Percentiles rank a stretch among this genome's conserved stretches.
Evolutionary conservation across 2,113 vertebrate species (phyloP).

Genomic region (Lucifuga dentata): DNA sequence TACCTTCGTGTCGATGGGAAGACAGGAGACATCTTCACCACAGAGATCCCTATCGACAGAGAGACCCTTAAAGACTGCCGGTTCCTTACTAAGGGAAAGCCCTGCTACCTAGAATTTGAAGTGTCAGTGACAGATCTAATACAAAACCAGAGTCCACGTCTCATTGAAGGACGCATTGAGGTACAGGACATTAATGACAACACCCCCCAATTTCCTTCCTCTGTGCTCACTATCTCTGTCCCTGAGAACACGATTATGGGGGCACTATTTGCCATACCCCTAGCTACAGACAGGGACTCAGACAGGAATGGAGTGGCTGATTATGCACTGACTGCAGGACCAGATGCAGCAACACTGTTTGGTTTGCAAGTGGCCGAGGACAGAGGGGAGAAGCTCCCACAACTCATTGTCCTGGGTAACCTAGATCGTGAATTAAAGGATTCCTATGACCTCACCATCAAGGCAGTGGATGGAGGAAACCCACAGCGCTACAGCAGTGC

Average conservation of each 20-base stretch:
- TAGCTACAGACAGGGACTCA: constrained; percentile 93
- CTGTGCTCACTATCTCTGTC: constrained; percentile 93
- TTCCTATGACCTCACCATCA: constrained; percentile 97
- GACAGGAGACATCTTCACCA: constrained; percentile 97
- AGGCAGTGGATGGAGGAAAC: constrained; percentile 95
- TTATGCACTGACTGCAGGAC: constrained; percentile 91
- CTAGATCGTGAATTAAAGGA: constrained; percentile 95
- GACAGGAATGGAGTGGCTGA: constrained; percentile 93
- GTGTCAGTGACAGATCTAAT: constrained; percentile 96
- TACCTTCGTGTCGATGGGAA: constrained; percentile 97
- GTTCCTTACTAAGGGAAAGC: constrained; percentile 85
- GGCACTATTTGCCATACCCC: constrained; percentile 91
- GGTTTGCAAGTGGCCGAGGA: constrained; percentile 96
- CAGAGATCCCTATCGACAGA: constrained; percentile 95
- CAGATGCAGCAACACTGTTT: constrained; percentile 92
- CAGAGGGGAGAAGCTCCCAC: constrained; percentile 94
- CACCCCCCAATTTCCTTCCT: constrained; percentile 95
- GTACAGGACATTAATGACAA: constrained; percentile 99
- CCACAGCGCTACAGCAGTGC: constrained; percentile 94
- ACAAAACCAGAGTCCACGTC: constrained; percentile 88
- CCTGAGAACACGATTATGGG: constrained; percentile 96
- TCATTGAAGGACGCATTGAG: constrained; percentile 96
- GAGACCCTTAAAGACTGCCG: constrained; percentile 94
- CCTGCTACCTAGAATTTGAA: constrained; percentile 96
- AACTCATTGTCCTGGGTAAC: constrained; percentile 96